These are phyloP conservation scores for human DNA, from an alignment of 2,113 vertebrate genomes.

Conservation along the genomic window DNA sequence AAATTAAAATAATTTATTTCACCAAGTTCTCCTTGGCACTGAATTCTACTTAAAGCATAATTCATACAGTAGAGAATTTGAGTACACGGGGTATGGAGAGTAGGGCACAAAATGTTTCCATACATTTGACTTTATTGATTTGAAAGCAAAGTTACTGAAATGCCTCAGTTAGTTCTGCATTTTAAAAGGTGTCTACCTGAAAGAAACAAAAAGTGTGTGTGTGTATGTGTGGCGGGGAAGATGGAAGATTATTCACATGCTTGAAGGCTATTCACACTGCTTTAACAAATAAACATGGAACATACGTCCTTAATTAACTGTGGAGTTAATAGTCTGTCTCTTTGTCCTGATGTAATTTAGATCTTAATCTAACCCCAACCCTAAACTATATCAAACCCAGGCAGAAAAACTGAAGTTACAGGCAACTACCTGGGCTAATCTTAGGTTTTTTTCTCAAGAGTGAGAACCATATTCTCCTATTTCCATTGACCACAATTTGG, in stretches of 20 bases:
- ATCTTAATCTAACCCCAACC: neutral
- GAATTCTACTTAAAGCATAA: neutral
- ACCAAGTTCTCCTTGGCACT: neutral
- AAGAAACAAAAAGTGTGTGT: neutral
- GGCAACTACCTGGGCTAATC: neutral
- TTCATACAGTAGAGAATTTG: neutral
- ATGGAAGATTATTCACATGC: neutral
- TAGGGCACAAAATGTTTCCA: neutral
- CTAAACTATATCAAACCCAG: neutral
- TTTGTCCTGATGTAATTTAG: neutral
- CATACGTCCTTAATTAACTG: neutral
- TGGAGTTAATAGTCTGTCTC: neutral
- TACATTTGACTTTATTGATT: neutral
- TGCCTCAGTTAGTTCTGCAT: neutral
- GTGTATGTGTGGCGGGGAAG: neutral
- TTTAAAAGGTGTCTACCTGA: neutral
- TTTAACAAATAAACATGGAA: neutral
- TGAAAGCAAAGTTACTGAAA: neutral
- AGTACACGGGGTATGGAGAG: accelerated
- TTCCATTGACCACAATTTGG: neutral
- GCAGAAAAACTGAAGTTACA: neutral
- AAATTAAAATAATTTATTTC: neutral
- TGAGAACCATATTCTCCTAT: neutral
- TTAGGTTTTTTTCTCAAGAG: neutral
- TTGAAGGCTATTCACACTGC: neutral